These are phyloP conservation scores for Lepidonotus clava DNA, from an alignment of 2,888 invertebrate genomes.

Conservation along the genomic window DNA sequence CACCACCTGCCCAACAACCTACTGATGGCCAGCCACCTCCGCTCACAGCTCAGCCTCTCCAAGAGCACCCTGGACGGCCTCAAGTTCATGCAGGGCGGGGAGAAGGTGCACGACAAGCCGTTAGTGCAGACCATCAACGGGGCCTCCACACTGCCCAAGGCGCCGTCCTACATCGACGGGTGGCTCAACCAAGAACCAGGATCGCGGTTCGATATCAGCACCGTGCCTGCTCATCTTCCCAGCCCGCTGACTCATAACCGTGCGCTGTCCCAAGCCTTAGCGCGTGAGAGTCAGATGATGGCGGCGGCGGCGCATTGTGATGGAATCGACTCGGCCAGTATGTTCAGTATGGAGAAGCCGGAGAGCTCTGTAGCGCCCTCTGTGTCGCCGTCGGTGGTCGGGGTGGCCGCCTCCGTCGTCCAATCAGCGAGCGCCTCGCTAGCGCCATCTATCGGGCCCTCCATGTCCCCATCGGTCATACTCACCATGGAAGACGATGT, in stretches of 20 bases:
- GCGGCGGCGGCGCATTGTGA: neutral
- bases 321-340: constrained; percentile 2
- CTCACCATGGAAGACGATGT: neutral
- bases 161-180: constrained; percentile 46
- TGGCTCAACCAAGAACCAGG: constrained; percentile 46
- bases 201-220: constrained; percentile 41
- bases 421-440: neutral
- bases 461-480: neutral
- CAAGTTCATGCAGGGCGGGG: constrained; percentile 18
- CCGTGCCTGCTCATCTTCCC: constrained; percentile 12
- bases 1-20: constrained; percentile 61
- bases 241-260: constrained; percentile 31
- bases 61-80: constrained; percentile 60
- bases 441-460: neutral
- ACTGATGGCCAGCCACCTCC: constrained; percentile 60
- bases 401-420: neutral
- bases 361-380: constrained; percentile 40
- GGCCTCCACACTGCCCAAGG: neutral
- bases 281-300: constrained; percentile 28
- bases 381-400: neutral
- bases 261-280: neutral
- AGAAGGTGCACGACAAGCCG: constrained; percentile 46
- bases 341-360: constrained; percentile 40
- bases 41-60: constrained; percentile 49
- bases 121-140: constrained; percentile 53